These are phyloP conservation scores for Brachyrhaphis roseni DNA, from an alignment of 2,797 vertebrate genomes.

Conservation along the genomic window DNA sequence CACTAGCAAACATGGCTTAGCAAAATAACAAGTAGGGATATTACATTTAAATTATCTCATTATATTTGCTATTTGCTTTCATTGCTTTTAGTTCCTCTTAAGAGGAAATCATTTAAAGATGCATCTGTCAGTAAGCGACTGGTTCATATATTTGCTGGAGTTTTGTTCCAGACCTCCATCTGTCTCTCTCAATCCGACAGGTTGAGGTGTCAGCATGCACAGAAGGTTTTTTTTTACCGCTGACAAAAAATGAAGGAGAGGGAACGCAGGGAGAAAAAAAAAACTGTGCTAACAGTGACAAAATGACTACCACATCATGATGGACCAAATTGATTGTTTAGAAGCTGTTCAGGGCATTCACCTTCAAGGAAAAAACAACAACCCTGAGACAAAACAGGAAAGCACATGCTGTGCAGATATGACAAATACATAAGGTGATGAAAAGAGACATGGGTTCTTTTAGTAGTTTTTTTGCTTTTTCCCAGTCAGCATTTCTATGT, in stretches of 20 bases:
- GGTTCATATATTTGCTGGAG: not conserved
- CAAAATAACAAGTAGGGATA: not conserved
- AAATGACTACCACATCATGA: slow-evolving; percentile 19
- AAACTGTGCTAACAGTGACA: slow-evolving; percentile 26
- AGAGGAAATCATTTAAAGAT: not conserved
- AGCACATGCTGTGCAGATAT: not conserved
- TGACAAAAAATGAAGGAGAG: slow-evolving; percentile 8
- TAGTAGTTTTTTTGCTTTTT: slow-evolving; percentile 1
- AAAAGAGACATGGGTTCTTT: slow-evolving; percentile 13
- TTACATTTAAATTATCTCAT: not conserved
- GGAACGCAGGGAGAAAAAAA: not conserved
- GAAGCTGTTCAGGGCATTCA: slow-evolving; percentile 22
- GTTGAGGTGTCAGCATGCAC: slow-evolving; percentile 20
- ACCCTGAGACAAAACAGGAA: not conserved
- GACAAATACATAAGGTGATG: slow-evolving; percentile 10
- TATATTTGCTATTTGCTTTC: not conserved
- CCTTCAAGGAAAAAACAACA: not conserved
- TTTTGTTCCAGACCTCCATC: not conserved
- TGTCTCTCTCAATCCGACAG: slow-evolving; percentile 19
- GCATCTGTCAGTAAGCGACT: not conserved
- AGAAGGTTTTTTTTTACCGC: slow-evolving; percentile 22
- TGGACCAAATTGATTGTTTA: slow-evolving; percentile 32
- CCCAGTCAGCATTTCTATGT: slow-evolving; percentile 6
- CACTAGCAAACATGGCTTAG: not conserved
- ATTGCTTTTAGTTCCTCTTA: slow-evolving; percentile 2